Base-by-base conservation (phyloP, 2,888 invertebrate genomes). In the Loripinus fragilis region DNA sequence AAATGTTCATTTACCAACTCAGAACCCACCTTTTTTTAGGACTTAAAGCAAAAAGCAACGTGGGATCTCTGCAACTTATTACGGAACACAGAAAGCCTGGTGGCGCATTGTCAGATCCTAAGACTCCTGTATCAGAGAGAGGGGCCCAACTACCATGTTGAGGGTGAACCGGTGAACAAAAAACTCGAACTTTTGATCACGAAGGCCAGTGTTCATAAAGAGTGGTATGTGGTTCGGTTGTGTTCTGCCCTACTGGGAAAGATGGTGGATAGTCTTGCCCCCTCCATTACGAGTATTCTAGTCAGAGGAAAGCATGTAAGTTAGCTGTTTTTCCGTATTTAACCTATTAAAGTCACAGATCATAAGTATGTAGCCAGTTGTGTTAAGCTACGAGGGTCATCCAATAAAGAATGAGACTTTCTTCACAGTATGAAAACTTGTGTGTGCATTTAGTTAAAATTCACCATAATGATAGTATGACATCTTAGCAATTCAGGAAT, bases 221-320 rank as follows among this genome's bases (percentile, higher is more conserved):
- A 88, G 75, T 91, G 94, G 94, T 96, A 97, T 85, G 98, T 97
- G 42, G 98, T 99, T 65, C 96, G 99, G 72, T 97, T 98, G 94
- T 98, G 98, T 91, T 98, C 98, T 85, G 98, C 98, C 88, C 95
- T 99, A 74, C 95, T 99, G 78, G 96, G 96, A 93, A 99, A 99
- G 94, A 97, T 98, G 74, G 99, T 99, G 15, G 99, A 99, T 94
- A 98, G 98, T 84, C 97, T 99, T 90, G 98, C 98, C 94, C 99
- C 99, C 7, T 98, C 98, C 92, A 98, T 99, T 90, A 99, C 99
- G 55, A 97, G 98, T 50, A 97, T 99, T 85, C 95, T 99, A 67
- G 99, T 99, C 55, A 97, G 98, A 94, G 99, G 99, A 81, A 99
- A 99, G 94, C 98, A 99, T 95, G 97, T 97, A 55, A 80, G 86